Conservation (phyloP, 64 coral and sea anemone genomes). For the Trachythela sp. region DNA sequence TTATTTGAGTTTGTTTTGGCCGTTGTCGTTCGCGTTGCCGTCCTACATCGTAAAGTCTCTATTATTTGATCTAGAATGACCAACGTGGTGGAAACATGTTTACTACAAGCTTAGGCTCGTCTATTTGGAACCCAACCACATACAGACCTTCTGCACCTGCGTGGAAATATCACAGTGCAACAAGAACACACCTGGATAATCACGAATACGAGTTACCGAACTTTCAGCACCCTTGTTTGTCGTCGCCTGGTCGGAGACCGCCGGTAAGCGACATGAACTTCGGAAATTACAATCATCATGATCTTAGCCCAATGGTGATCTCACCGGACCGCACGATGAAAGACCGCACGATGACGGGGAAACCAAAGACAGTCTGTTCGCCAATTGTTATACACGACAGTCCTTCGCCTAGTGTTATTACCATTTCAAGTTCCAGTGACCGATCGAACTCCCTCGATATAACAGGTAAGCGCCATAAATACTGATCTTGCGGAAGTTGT, state of each 20-base stretch:
- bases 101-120: neutral
- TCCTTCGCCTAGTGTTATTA: conserved; percentile 87
- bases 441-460: conserved; percentile 74
- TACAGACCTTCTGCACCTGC: neutral
- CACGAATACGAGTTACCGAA: neutral
- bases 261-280: conserved; percentile 28
- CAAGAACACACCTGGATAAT: neutral
- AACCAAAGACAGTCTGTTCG: conserved; percentile 60
- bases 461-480: conserved; percentile 31
- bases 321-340: conserved; percentile 28
- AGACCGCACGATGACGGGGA: conserved; percentile 4
- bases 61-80: neutral
- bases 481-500: too few relatives aligned
- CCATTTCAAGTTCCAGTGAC: conserved; percentile 95
- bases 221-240: conserved; percentile 34
- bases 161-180: neutral
- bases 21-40: too few relatives aligned
- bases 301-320: conserved; percentile 25
- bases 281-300: conserved; percentile 21
- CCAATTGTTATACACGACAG: conserved; percentile 95
- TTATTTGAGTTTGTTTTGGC: too few relatives aligned
- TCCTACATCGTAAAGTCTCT: neutral
- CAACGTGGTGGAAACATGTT: neutral
- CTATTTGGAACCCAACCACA: neutral
- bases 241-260: conserved; percentile 51